A percentile compares a stretch with the other conserved stretches of the same genome.
Conservation (phyloP, 2,888 invertebrate species). For the Cosmia trapezina region DNA sequence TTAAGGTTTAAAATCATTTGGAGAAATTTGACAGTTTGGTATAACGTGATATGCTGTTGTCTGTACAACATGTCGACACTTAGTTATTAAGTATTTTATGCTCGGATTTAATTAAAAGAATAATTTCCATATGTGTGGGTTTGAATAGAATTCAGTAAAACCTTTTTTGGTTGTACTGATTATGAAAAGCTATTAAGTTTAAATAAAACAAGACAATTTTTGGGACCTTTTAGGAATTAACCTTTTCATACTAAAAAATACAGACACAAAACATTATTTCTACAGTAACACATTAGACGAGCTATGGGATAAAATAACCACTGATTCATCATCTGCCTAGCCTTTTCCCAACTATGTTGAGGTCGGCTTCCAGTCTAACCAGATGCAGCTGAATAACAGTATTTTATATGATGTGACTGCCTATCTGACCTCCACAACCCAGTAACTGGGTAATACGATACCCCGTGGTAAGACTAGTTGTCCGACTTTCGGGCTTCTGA, state of each 20-base stretch:
- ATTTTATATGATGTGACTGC: too few species aligned
- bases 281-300: neutral
- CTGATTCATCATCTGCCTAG: neutral
- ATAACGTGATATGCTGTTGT: too few species aligned
- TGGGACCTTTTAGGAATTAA: neutral
- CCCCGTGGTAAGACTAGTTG: too few species aligned
- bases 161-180: constrained; percentile 15
- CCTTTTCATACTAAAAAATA: neutral
- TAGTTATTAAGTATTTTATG: constrained; percentile 15
- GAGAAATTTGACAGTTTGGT: too few species aligned
- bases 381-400: too few species aligned
- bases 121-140: constrained; percentile 15
- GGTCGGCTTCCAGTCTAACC: too few species aligned
- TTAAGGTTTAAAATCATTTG: too few species aligned
- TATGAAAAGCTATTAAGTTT: constrained; percentile 16
- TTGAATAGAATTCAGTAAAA: neutral
- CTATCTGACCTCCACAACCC: too few species aligned
- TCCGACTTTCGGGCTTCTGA: too few species aligned
- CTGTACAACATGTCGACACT: constrained; percentile 34
- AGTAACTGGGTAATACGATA: too few species aligned
- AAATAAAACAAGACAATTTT: constrained; percentile 3
- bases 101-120: constrained; percentile 44
- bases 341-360: too few species aligned
- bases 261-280: neutral
- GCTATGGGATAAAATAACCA: neutral